Evolutionary conservation across 2,113 vertebrate genomes (phyloP).

Genomic region (Prochilodus magdalenae): DNA sequence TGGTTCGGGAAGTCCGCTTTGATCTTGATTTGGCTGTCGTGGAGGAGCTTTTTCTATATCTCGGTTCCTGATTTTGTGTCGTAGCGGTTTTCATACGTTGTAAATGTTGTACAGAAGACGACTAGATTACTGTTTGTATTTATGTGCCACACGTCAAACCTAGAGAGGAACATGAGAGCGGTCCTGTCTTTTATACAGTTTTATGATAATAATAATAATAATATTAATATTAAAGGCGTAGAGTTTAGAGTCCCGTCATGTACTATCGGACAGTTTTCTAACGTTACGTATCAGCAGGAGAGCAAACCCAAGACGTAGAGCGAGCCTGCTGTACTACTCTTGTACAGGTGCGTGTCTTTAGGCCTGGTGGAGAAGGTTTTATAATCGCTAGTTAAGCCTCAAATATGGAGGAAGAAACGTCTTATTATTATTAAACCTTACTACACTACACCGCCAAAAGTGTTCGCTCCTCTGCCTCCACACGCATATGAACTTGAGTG

Average conservation of each 20-base stretch:
- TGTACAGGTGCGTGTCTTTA: neutral
- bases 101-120: conserved; percentile 80
- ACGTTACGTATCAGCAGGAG: conserved; percentile 27
- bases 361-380: conserved; percentile 2
- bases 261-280: conserved; percentile 57
- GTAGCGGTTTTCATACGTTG: conserved; percentile 69
- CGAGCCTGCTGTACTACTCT: neutral
- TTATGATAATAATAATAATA: conserved; percentile 52
- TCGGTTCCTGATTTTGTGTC: conserved; percentile 54
- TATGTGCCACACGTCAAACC: conserved; percentile 62
- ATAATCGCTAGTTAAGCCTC: neutral
- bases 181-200: conserved; percentile 59
- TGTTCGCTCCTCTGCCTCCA: too few relatives aligned
- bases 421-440: neutral
- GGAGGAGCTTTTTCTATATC: conserved; percentile 59
- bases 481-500: too few relatives aligned
- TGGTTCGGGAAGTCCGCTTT: conserved; percentile 46
- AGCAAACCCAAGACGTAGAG: neutral
- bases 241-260: conserved; percentile 50
- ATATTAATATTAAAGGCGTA: conserved; percentile 38
- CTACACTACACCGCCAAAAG: too few relatives aligned
- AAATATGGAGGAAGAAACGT: neutral
- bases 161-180: conserved; percentile 47
- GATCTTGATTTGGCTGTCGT: conserved; percentile 44
- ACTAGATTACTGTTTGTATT: conserved; percentile 74